phyloP scores from a whole-genome alignment of 1,140 invertebrate species.

The Drosophila santomea region DNA sequence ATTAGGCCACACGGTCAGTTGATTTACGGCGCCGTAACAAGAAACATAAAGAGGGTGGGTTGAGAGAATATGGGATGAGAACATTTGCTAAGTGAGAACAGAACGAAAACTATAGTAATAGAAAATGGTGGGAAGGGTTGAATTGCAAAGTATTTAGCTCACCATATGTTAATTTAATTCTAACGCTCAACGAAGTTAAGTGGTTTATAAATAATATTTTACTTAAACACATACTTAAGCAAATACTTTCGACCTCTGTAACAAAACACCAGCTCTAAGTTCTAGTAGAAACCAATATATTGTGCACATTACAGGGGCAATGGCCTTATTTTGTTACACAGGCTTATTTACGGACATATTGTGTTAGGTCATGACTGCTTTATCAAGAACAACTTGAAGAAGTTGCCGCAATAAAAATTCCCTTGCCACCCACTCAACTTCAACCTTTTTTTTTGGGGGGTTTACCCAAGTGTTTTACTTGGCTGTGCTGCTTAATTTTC shows the following conservation, averaged over 20 bases:
- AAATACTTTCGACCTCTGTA: neutral
- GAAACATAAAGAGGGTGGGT: conserved; percentile 11
- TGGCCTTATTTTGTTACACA: neutral
- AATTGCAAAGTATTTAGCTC: neutral
- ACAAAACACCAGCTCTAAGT: no score
- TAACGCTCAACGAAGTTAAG: no score
- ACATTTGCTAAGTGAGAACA: conserved; percentile 8
- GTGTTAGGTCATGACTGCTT: conserved; percentile 72
- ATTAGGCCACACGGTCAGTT: conserved; percentile 67
- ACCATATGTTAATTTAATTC: no score
- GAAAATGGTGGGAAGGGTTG: neutral
- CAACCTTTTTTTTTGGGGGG: conserved; percentile 11
- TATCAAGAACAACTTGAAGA: conserved; percentile 57
- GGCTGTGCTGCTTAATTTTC: conserved; percentile 59
- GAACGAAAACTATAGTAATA: conserved; percentile 2
- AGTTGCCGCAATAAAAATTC: conserved; percentile 40
- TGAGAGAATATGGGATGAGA: conserved; percentile 33
- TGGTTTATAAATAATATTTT: no score
- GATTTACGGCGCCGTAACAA: neutral
- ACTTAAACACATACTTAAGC: neutral
- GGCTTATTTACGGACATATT: conserved; percentile 59
- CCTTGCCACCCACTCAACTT: conserved; percentile 19
- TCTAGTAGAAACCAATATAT: neutral
- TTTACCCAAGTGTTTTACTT: conserved; percentile 69
- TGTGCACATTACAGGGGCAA: neutral